These are phyloP conservation scores for Sebastolobus alascanus DNA, from an alignment of 2,797 vertebrate genomes.

Conservation along the genomic window DNA sequence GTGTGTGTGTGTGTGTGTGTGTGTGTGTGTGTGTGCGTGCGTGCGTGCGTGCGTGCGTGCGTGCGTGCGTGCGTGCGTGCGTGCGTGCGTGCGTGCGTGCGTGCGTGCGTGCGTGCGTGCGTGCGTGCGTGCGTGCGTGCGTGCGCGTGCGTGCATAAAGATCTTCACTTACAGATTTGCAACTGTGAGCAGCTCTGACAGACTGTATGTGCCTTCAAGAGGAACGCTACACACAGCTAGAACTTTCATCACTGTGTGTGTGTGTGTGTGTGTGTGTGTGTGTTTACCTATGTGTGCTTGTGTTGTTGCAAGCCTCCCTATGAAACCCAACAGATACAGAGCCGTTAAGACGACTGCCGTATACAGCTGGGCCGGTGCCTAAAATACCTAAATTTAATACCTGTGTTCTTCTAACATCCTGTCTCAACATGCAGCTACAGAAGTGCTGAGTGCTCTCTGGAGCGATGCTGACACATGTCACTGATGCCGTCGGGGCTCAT, in stretches of 20 bases:
- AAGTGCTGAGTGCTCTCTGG: constrained; percentile 51
- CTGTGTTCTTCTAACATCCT: constrained; percentile 54
- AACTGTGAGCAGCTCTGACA: constrained; percentile 58
- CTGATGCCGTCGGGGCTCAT: constrained; percentile 59
- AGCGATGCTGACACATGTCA: constrained; percentile 46
- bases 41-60: background rate
- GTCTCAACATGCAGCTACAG: constrained; percentile 44
- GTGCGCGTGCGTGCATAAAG: constrained; percentile 25
- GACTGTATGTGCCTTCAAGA: constrained; percentile 45
- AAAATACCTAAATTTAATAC: constrained; percentile 59
- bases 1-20: constrained; percentile 16
- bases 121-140: constrained; percentile 6
- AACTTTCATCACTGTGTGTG: constrained; percentile 24
- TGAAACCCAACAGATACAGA: constrained; percentile 37
- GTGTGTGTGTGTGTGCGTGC: constrained; percentile 14
- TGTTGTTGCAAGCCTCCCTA: constrained; percentile 1
- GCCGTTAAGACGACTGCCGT: constrained; percentile 31
- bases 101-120: background rate
- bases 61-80: constrained; percentile 26
- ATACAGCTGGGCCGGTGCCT: constrained; percentile 30
- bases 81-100: constrained; percentile 16
- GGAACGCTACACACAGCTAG: constrained; percentile 37
- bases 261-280: constrained; percentile 20
- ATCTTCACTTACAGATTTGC: constrained; percentile 46
- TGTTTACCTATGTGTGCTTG: constrained; percentile 17